Evolutionary conservation across 2,113 vertebrate genomes (phyloP), one percentile per base, ranked within the genome.

Genomic region (Eolophus roseicapilla): DNA sequence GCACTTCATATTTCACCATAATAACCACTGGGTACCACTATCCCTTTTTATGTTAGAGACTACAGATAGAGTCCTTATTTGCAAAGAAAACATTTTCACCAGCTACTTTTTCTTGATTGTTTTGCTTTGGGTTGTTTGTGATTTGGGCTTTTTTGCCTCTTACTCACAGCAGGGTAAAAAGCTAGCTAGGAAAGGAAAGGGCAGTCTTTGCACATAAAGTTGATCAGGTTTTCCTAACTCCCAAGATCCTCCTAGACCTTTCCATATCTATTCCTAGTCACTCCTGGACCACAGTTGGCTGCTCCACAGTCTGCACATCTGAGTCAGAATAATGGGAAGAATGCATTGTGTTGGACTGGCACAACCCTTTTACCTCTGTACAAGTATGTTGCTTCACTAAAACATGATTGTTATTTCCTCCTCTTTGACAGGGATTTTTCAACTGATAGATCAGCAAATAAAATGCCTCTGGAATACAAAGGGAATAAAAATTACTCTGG

Each of bases 371-470:
- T 71, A 80, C 37, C 64, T 68, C 29, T 33, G 27, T 60, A 41
- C 11, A 71, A 47, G 24, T 18, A 17, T 29, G 21, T 63, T 80
- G 7, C 39, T 84, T 85, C 55, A 68, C 33, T 81, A 37, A 93
- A 90, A 63, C 11, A 25, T 93, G 73, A 71, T 67, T 2, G 4
- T 80, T 77, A 86, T 82, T 96, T 93, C 80, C 73, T 90, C 11
- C 29, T 55, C 43, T 88, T 90, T 94, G 83, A 88, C 60, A 88
- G 43, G 29, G 73, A 86, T n/a, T 81, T 94, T 92, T 96, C 93
- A 86, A 55, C 52, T 55, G n/a, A 50, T 73, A 88, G 46, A 77
- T 88, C 46, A 68, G 24, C 41, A 95, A 93, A 82, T 46, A 88
- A 94, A 94, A 77, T 67, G 27, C 21, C 74, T 53, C 55, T 68